Base-by-base conservation (phyloP, 2,888 invertebrate species). In the Philaethria dido region DNA sequence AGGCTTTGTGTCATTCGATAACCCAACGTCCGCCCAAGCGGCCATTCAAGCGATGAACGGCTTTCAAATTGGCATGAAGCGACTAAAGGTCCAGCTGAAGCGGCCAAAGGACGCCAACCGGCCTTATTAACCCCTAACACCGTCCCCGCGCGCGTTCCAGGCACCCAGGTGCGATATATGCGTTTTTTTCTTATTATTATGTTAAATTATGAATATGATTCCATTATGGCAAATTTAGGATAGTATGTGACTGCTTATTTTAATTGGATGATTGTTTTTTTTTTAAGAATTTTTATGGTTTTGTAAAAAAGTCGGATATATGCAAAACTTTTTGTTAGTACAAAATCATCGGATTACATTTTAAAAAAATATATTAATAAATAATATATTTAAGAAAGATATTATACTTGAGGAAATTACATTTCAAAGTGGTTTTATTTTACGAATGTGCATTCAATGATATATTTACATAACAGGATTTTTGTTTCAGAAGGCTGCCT, bases 21-120 rank as follows among this genome's bases (percentile, higher is more conserved):
- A 99, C 94, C 98, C 98, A 79, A 95, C 97, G 81, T 98, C 98
- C 88, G 99, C 99, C 87, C 99, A 99, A 93, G 97, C 98, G 78
- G 99, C 99, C 80, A 99, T 99, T 89, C 98, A 99, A 92, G 97
- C 99, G 81, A 99, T 99, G 99, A 99, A 99, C 93, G 99, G 99
- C 87, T 99, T 99, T 94, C 99, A 99, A 94, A 99, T 99, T 92
- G 99, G 99, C 85, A 99, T 99, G 99, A 99, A 99, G 94, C 96
- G 99, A 87, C 97, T 99, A 88, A 99, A 99, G 94, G 99, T 99
- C 84, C 99, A 99, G 94, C 95, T 99, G 93, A 99, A 99, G 94
- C 95, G 99, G 94, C 99, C 99, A 93, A 99, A 99, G 94, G 98
- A 99, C 92, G 98, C 98, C 87, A 98, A 96, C 93, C 96, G 98